A percentile compares a stretch with the other conserved stretches of the same genome.
Conservation (phyloP, 2,888 invertebrate genomes). For the Agrochola lota region DNA sequence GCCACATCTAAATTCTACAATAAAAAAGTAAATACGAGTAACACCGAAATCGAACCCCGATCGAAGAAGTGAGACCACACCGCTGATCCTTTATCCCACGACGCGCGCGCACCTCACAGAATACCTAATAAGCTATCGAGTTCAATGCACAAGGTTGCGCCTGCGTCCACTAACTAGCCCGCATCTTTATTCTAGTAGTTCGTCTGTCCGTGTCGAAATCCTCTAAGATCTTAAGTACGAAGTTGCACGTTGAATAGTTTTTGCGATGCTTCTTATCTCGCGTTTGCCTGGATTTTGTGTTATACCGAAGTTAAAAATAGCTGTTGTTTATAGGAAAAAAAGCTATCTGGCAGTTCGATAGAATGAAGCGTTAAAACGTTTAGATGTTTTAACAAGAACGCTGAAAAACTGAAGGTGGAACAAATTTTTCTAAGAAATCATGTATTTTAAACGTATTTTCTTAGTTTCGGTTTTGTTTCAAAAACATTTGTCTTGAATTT, state of each 20-base stretch:
- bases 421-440: conserved; percentile 27
- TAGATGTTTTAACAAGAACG: conserved; percentile 22
- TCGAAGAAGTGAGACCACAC: conserved; percentile 58
- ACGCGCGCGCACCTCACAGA: conserved; percentile 64
- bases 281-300: conserved; percentile 26
- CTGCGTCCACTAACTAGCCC: conserved; percentile 46
- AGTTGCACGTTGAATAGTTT: conserved; percentile 26
- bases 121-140: conserved; percentile 73
- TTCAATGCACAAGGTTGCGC: conserved; percentile 72
- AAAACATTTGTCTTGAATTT: conserved; percentile 4
- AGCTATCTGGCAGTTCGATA: conserved; percentile 28
- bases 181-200: conserved; percentile 57
- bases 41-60: conserved; percentile 46
- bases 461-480: conserved; percentile 12
- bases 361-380: conserved; percentile 38
- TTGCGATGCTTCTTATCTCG: conserved; percentile 45
- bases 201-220: conserved; percentile 27
- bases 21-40: conserved; percentile 21
- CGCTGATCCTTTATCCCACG: conserved; percentile 76
- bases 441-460: conserved; percentile 9
- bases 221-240: conserved; percentile 21
- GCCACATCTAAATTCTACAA: not conserved
- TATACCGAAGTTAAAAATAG: conserved; percentile 50
- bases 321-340: conserved; percentile 32
- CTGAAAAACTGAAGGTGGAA: conserved; percentile 34